phyloP scores from a whole-genome alignment of 2,113 vertebrate genomes.

The Eulemur rufifrons region DNA sequence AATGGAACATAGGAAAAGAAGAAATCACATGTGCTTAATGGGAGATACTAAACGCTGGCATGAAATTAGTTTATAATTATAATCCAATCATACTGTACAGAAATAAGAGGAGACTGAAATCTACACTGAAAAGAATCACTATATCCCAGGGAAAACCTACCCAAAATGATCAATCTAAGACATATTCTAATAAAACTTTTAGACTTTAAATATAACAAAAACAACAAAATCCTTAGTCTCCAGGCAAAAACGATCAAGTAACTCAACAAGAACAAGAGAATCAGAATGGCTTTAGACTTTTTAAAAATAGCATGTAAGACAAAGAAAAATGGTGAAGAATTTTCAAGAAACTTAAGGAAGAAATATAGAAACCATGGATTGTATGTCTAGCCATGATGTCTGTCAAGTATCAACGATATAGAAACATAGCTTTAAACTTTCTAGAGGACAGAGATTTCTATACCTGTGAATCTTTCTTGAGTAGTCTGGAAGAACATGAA shows the following conservation, averaged over 20 bases:
- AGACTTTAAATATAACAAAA: background rate
- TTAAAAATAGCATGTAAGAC: background rate
- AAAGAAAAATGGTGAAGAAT: background rate
- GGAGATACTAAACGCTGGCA: background rate
- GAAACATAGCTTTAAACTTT: background rate
- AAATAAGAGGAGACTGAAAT: background rate
- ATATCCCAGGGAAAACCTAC: background rate
- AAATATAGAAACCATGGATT: background rate
- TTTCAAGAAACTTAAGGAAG: background rate
- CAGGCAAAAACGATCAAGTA: background rate
- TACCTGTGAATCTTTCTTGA: background rate
- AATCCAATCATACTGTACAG: background rate
- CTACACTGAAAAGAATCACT: background rate
- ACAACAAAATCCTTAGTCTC: background rate
- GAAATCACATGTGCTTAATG: background rate
- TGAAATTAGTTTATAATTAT: background rate
- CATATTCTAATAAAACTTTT: too few species aligned
- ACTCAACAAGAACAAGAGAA: background rate
- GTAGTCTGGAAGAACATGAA: background rate
- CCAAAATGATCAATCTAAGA: background rate
- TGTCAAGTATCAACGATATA: background rate
- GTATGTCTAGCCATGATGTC: too few species aligned
- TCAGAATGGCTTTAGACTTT: background rate
- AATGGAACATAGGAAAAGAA: background rate
- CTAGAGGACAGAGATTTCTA: background rate